These are phyloP conservation scores for Nothoprocta perdicaria DNA, from an alignment of 2,113 vertebrate genomes.

Conservation along the genomic window DNA sequence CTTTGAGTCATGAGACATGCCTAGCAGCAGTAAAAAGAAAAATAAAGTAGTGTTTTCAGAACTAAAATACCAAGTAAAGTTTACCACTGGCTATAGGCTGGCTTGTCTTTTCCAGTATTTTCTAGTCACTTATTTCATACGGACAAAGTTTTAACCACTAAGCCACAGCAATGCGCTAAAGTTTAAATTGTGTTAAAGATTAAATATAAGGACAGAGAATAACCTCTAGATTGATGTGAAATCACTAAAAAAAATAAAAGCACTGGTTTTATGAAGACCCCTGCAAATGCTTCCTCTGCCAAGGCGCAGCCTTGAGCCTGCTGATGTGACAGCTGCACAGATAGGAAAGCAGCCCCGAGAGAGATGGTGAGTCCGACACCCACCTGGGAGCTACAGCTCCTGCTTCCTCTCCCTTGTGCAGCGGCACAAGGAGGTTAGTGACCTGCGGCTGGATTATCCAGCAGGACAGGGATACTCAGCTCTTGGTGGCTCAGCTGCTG, in stretches of 20 bases:
- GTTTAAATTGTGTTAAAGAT: not conserved
- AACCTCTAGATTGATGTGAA: not conserved
- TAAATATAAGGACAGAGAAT: not conserved
- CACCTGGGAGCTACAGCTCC: not conserved
- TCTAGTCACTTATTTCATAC: not conserved
- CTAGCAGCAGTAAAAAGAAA: constrained; percentile 45
- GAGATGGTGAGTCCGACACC: not conserved
- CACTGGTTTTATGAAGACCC: not conserved
- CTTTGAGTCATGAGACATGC: not conserved
- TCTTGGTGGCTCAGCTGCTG: not conserved
- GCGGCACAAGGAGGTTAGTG: not conserved
- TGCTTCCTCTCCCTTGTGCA: not conserved
- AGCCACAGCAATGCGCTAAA: not conserved
- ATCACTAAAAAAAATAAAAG: not conserved
- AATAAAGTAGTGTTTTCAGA: constrained; percentile 40
- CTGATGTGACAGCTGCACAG: not conserved
- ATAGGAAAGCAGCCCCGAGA: not conserved
- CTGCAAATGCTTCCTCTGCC: not conserved
- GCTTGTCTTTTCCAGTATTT: not conserved
- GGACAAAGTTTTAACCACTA: not conserved
- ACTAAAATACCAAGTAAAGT: constrained; percentile 17
- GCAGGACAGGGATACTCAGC: fast-evolving
- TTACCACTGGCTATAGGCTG: not conserved
- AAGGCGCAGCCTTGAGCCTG: not conserved
- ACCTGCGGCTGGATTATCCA: not conserved